These are phyloP conservation scores for Eulemur macaco DNA, from an alignment of 2,113 vertebrate genomes.

Conservation along the genomic window DNA sequence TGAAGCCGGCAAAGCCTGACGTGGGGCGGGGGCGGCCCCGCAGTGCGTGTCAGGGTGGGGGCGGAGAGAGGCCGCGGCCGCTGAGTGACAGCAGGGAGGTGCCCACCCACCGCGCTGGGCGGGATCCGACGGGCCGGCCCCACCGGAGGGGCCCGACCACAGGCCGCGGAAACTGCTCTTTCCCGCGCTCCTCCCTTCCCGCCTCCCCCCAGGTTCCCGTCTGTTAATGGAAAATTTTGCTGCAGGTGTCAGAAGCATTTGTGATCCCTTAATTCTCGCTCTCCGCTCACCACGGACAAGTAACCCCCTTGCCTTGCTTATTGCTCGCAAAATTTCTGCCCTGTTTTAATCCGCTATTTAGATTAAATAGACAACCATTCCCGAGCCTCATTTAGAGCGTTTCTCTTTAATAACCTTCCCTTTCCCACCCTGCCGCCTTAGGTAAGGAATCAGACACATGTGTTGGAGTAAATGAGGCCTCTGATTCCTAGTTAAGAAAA, in stretches of 20 bases:
- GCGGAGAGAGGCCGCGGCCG: not conserved
- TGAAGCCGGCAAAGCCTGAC: not conserved
- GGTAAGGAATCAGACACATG: not conserved
- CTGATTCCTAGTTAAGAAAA: not conserved
- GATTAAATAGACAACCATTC: not conserved
- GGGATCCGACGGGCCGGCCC: not conserved
- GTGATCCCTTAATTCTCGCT: not conserved
- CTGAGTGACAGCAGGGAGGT: constrained; percentile 61
- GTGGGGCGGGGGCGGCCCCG: constrained; percentile 56
- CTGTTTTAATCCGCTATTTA: not conserved
- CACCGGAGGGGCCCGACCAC: not conserved
- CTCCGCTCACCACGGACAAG: not conserved
- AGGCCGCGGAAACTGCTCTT: not conserved
- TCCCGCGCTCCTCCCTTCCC: not conserved
- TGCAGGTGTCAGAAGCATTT: constrained; percentile 20
- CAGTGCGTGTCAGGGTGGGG: not conserved
- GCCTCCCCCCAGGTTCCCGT: not conserved
- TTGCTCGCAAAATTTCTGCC: not conserved
- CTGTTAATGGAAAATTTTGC: constrained; percentile 53
- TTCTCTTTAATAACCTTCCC: not conserved
- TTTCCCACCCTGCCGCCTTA: not conserved
- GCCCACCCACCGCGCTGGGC: constrained; percentile 13
- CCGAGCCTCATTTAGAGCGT: not conserved
- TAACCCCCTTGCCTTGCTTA: not conserved
- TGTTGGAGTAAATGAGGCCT: not conserved